Conservation (phyloP, 2,797 vertebrate species). For the Danio kyathit region DNA sequence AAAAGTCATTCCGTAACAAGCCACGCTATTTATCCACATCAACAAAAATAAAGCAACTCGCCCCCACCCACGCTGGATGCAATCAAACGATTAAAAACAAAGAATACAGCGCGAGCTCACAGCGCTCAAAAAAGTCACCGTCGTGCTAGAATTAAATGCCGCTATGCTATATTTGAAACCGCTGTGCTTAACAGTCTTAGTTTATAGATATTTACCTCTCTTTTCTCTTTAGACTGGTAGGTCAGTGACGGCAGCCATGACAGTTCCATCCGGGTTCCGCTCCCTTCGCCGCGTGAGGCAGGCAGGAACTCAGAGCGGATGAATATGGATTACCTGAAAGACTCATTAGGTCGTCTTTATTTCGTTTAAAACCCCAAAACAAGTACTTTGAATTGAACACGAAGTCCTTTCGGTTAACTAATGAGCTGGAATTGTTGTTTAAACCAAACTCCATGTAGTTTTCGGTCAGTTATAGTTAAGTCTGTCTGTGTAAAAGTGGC, state of each 20-base stretch:
- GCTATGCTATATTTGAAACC: conserved; percentile 43
- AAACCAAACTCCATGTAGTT: no score
- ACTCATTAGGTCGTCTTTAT: conserved; percentile 55
- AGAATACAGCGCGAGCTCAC: conserved; percentile 28
- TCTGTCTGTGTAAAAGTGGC: conserved; percentile 50
- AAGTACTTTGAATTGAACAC: no score
- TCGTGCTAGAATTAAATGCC: neutral
- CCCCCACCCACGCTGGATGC: conserved; percentile 65
- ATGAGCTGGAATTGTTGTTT: neutral
- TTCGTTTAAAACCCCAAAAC: neutral
- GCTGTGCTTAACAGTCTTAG: conserved; percentile 49
- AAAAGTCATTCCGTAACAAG: conserved; percentile 10
- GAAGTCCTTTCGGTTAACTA: neutral
- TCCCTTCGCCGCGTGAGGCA: conserved; percentile 61
- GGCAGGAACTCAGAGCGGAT: conserved; percentile 73
- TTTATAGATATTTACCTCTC: conserved; percentile 80
- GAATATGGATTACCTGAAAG: conserved; percentile 74
- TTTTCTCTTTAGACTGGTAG: conserved; percentile 81
- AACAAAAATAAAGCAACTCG: conserved; percentile 60
- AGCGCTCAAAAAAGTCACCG: conserved; percentile 38
- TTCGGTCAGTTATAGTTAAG: conserved; percentile 47
- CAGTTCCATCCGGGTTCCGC: conserved; percentile 91
- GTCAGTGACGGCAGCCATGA: conserved; percentile 93
- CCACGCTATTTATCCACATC: conserved; percentile 40
- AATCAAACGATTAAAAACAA: conserved; percentile 52